Evolutionary conservation across 2,797 vertebrate genomes (phyloP), one percentile per base, ranked within the genome.

Genomic region (Fratercula arctica): DNA sequence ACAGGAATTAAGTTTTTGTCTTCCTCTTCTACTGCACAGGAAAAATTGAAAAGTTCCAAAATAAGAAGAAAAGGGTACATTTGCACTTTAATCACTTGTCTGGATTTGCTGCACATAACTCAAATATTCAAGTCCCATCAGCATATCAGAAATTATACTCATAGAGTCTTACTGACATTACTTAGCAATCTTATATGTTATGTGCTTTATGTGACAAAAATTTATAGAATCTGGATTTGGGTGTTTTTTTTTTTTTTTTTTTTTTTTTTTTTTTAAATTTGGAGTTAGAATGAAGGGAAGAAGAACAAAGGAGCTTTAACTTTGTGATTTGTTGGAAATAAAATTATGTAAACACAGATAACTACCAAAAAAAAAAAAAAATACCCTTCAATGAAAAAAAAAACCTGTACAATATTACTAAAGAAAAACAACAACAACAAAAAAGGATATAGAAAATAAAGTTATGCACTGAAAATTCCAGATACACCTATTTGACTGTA

Each of bases 51-150:
- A 90, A 92, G 53, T 83, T 90, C 18, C 68, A 75, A 60, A 89
- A 95, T 94, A 85, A 90, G 60, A 74, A 94, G 54, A 90, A 96
- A 96, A 96, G 85, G 63, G 85, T 94, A 93, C 77, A 95, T 96
- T 95, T 95, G 88, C 93, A 96, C 83, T 95, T 95, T 93, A 96
- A 94, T 96, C 51, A 68, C 48, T 74, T 82, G 9, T 77, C 95
- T 93, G 63, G 67, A 85, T 94, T 94, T 94, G 11, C 59, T 82
- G 48, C 66, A 87, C 59, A 88, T 94, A 91, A 96, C 90, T 95
- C 93, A 95, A 75, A 79, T 15, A 57, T 74, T 90, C 61, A 90
- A 73, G 79, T 15, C 10, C 54, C 48, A 85, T 63, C 48, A 82
- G 67, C 28, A 74, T 39, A 86, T 53, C 45, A 77, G 77, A 96